These are phyloP conservation scores for Ceratothoa steindachneri DNA, from an alignment of 2,888 invertebrate species.

Conservation along the genomic window DNA sequence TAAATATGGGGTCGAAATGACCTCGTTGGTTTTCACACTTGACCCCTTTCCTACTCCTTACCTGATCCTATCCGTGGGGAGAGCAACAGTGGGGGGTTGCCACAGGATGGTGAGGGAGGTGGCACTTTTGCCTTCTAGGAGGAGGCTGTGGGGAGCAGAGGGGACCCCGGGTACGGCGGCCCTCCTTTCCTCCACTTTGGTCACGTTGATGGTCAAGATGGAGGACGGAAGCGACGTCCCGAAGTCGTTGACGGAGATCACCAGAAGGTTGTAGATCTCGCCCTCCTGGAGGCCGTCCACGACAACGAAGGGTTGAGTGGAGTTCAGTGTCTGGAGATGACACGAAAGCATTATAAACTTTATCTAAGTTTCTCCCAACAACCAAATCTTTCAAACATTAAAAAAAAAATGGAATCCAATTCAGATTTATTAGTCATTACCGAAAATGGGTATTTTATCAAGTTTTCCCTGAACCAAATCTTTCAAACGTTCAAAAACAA, in stretches of 20 bases:
- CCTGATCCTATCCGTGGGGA: constrained; percentile 70
- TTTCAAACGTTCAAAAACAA: too few relatives aligned
- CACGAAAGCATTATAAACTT: too few relatives aligned
- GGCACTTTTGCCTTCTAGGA: constrained; percentile 68
- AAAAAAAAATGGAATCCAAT: too few relatives aligned
- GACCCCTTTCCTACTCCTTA: too few relatives aligned
- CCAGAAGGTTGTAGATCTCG: constrained; percentile 72
- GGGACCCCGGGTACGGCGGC: constrained; percentile 64
- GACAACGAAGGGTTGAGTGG: constrained; percentile 61
- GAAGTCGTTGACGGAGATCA: constrained; percentile 69
- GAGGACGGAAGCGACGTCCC: constrained; percentile 79
- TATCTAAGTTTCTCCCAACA: too few relatives aligned
- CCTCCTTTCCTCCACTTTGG: constrained; percentile 49
- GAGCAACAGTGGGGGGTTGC: constrained; percentile 79
- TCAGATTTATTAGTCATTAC: too few relatives aligned
- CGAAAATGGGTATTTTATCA: too few relatives aligned
- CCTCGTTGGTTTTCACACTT: too few relatives aligned
- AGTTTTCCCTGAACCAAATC: too few relatives aligned
- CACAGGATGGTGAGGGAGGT: constrained; percentile 76
- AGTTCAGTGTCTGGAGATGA: constrained; percentile 64
- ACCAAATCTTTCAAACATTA: too few relatives aligned
- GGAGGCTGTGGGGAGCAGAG: constrained; percentile 74
- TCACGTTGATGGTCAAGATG: constrained; percentile 65
- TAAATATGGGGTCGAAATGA: too few relatives aligned
- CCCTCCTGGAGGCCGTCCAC: constrained; percentile 65